Percentiles rank a stretch among this genome's conserved stretches.
These are phyloP conservation scores for Mythimna loreyi DNA, from an alignment of 2,888 invertebrate species.

Conservation along the genomic window DNA sequence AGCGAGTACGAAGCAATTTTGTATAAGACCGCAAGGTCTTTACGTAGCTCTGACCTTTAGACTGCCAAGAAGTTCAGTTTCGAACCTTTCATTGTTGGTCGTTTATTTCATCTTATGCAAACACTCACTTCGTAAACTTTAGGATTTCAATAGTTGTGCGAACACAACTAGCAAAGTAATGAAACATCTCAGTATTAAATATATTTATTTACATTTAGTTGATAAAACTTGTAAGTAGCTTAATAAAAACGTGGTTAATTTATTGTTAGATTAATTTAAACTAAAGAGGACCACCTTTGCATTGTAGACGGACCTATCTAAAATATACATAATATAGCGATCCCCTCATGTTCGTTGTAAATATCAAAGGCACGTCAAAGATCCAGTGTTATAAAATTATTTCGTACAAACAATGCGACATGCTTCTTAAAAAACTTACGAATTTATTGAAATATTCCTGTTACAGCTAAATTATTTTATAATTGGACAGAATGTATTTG, in stretches of 20 bases:
- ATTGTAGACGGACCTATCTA: constrained; percentile 43
- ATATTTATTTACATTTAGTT: constrained; percentile 72
- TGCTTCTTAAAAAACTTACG: constrained; percentile 16
- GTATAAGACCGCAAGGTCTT: too few relatives aligned
- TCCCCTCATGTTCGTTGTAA: constrained; percentile 32
- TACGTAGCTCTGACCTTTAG: too few relatives aligned
- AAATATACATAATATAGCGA: constrained; percentile 28
- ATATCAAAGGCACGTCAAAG: constrained; percentile 61
- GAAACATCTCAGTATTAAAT: constrained; percentile 53
- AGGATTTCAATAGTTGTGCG: neutral
- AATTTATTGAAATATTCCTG: constrained; percentile 34
- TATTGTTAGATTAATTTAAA: constrained; percentile 46
- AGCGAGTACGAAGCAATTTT: too few relatives aligned
- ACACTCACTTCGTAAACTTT: too few relatives aligned
- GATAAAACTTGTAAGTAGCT: constrained; percentile 69
- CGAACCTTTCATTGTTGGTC: too few relatives aligned
- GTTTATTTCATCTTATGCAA: too few relatives aligned
- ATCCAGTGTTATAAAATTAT: constrained; percentile 31
- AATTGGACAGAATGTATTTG: constrained; percentile 65
- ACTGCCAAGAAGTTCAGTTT: too few relatives aligned
- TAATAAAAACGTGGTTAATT: constrained; percentile 52
- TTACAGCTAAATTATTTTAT: constrained; percentile 45
- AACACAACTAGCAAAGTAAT: constrained; percentile 6
- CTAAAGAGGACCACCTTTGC: constrained; percentile 54
- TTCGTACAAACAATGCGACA: constrained; percentile 24